phyloP scores from a whole-genome alignment of 1,140 invertebrate genomes.

The Copidosoma floridanum region DNA sequence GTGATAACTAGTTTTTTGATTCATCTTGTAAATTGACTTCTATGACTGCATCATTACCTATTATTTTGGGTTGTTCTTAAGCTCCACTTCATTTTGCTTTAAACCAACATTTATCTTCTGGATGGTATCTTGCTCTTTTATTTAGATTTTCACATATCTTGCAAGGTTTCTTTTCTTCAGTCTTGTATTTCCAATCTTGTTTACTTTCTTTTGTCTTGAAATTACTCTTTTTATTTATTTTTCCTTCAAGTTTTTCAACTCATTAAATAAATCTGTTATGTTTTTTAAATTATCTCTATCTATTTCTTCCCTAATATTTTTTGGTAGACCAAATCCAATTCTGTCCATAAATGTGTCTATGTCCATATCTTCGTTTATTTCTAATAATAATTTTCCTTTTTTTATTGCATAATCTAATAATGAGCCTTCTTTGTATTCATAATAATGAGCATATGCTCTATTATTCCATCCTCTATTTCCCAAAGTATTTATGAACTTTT shows the following conservation, averaged over 20 bases:
- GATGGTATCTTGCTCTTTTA: conserved; percentile 27
- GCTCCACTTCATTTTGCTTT: conserved; percentile 14
- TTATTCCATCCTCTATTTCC: too few relatives aligned
- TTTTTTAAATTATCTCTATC: background rate
- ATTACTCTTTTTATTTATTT: background rate
- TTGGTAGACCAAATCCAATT: background rate
- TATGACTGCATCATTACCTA: conserved; percentile 20
- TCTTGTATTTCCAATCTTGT: conserved; percentile 7
- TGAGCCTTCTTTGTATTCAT: too few relatives aligned
- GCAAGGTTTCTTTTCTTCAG: conserved; percentile 20
- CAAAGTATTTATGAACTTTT: too few relatives aligned
- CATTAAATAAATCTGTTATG: too few relatives aligned
- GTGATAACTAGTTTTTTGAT: conserved; percentile 28
- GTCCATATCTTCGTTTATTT: conserved; percentile 38
- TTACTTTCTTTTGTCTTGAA: background rate
- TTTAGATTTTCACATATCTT: conserved; percentile 23
- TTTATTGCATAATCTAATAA: too few relatives aligned
- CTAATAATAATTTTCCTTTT: conserved; percentile 31
- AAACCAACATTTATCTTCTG: conserved; percentile 26
- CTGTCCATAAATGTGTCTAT: conserved; percentile 19
- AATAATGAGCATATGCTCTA: background rate
- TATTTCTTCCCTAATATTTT: background rate
- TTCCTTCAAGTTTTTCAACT: background rate
- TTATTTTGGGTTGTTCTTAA: conserved; percentile 2
- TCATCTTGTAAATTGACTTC: conserved; percentile 19